A percentile compares a stretch with the other conserved stretches of the same genome.
These are phyloP conservation scores for Luidia sarsii DNA, from an alignment of 53 echinoderm and acorn worm species.

Conservation along the genomic window DNA sequence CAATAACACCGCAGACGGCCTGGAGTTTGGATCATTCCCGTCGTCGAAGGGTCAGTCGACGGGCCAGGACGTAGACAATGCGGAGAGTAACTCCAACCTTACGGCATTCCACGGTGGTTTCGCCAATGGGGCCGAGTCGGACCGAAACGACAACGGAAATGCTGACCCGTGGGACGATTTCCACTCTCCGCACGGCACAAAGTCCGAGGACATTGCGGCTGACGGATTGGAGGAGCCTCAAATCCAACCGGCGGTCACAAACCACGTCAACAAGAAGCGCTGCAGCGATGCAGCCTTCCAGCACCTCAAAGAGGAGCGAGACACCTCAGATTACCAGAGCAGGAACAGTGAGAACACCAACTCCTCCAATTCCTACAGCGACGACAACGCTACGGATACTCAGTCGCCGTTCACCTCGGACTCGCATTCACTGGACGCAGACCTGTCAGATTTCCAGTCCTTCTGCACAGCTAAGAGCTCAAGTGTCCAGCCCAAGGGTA, in stretches of 20 bases:
- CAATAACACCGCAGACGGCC: background rate
- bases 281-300: background rate
- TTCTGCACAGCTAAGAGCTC: slow-evolving; percentile 3
- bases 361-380: slow-evolving; percentile 42
- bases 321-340: slow-evolving; percentile 6
- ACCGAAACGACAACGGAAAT: slow-evolving; percentile 4
- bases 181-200: background rate
- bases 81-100: background rate
- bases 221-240: background rate
- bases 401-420: slow-evolving; percentile 29
- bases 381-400: slow-evolving; percentile 14
- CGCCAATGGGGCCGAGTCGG: slow-evolving; percentile 4
- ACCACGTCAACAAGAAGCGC: background rate
- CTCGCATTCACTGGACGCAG: slow-evolving; percentile 30
- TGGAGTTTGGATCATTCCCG: background rate
- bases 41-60: background rate
- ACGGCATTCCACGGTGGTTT: slow-evolving; percentile 41
- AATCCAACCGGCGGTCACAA: background rate
- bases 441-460: slow-evolving; percentile 30
- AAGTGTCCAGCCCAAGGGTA: background rate
- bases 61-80: background rate
- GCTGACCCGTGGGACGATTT: slow-evolving; percentile 16
- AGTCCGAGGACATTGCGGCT: background rate
- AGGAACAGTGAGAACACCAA: slow-evolving; percentile 29
- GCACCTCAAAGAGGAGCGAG: slow-evolving; percentile 1